Conservation (phyloP, 2,888 invertebrate genomes). For the Xanthorhoe designata region DNA sequence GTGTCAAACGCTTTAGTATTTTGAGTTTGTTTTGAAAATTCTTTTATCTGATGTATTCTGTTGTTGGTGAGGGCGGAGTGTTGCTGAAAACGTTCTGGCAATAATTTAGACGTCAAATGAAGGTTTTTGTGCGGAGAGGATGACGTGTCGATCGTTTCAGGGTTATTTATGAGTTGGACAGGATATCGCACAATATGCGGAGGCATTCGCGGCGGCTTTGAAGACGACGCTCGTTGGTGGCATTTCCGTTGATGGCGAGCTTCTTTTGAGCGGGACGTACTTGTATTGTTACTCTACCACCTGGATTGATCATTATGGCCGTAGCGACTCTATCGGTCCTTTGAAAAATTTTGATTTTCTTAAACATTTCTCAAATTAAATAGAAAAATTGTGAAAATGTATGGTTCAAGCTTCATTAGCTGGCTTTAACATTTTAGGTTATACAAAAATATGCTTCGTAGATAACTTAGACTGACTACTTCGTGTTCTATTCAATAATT, state of each 20-base stretch:
- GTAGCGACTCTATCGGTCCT: neutral
- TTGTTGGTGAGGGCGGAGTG: conserved; percentile 72
- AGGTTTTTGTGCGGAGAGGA: conserved; percentile 69
- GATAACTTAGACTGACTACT: too few relatives aligned
- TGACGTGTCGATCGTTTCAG: conserved; percentile 78
- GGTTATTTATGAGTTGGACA: conserved; percentile 82
- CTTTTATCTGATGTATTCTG: conserved; percentile 85
- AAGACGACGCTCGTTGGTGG: conserved; percentile 74
- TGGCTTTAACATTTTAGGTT: too few relatives aligned
- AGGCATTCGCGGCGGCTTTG: conserved; percentile 79
- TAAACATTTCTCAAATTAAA: neutral
- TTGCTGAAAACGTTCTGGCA: conserved; percentile 76
- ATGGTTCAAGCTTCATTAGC: too few relatives aligned
- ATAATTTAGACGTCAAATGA: conserved; percentile 86
- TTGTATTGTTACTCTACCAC: conserved; percentile 34
- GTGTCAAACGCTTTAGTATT: conserved; percentile 86
- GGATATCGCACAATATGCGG: conserved; percentile 73
- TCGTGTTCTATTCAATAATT: too few relatives aligned
- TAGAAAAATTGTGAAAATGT: too few relatives aligned
- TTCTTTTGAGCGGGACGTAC: conserved; percentile 52
- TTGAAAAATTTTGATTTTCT: neutral
- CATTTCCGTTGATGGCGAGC: conserved; percentile 73
- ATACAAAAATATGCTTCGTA: neutral
- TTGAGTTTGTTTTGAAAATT: conserved; percentile 86
- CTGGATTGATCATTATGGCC: conserved; percentile 25